phyloP scores from a whole-genome alignment of 2,113 vertebrate genomes.

The Zosterops japonicus region DNA sequence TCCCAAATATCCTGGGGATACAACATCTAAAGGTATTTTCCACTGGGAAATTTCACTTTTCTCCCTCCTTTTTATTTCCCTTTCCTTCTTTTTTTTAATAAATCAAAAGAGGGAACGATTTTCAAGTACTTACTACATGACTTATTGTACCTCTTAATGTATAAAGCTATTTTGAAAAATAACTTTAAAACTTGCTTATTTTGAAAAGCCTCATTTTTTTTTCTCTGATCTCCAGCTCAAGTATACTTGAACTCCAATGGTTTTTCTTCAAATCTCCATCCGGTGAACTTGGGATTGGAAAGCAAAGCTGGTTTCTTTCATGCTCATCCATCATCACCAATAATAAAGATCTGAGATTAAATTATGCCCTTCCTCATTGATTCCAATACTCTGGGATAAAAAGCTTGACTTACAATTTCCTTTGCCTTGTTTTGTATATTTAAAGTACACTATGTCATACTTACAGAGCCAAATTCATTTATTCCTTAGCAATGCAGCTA shows the following conservation, averaged over 20 bases:
- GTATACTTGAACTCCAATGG: background rate
- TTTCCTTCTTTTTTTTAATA: background rate
- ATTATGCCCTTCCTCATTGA: background rate
- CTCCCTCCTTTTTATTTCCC: background rate
- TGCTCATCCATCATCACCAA: background rate
- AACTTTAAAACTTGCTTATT: background rate
- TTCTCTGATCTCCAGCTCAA: background rate
- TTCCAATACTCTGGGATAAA: constrained; percentile 34
- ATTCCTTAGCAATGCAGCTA: constrained; percentile 7
- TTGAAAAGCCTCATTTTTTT: constrained; percentile 7
- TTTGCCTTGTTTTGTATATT: constrained; percentile 15
- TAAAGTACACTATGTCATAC: constrained; percentile 1
- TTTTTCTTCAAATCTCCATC: background rate
- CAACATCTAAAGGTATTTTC: background rate
- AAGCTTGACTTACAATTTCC: constrained; percentile 56
- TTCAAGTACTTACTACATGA: background rate
- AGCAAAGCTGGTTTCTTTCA: constrained; percentile 15
- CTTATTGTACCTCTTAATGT: background rate
- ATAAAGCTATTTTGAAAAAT: background rate
- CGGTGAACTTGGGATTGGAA: background rate
- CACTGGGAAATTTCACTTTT: background rate
- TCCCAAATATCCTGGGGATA: background rate
- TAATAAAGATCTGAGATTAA: constrained; percentile 13
- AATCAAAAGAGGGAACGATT: background rate
- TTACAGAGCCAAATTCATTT: constrained; percentile 26